Percentiles rank a stretch among this genome's conserved stretches.
These are phyloP conservation scores for Sarcophaga variegata DNA, from an alignment of 2,888 invertebrate genomes.

Conservation along the genomic window DNA sequence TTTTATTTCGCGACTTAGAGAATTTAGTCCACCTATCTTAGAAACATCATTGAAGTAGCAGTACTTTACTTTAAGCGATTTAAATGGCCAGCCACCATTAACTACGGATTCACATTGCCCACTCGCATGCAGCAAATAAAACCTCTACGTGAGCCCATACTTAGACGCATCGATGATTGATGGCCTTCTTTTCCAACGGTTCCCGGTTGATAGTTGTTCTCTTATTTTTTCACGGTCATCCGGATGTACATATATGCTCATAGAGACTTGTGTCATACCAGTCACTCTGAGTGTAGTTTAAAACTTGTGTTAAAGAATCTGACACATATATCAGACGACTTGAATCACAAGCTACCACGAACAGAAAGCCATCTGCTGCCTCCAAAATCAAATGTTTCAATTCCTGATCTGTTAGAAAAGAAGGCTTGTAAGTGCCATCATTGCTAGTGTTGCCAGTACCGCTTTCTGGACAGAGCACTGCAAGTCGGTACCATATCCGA, in stretches of 20 bases:
- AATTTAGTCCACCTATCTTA: too few species aligned
- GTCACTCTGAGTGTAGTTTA: slow-evolving; percentile 98
- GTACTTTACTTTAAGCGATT: slow-evolving; percentile 88
- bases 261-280: slow-evolving; percentile 98
- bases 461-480: slow-evolving; percentile 98
- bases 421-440: slow-evolving; percentile 98
- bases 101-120: slow-evolving; percentile 89
- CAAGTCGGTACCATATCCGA: slow-evolving; percentile 99
- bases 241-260: slow-evolving; percentile 94
- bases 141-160: slow-evolving; percentile 99
- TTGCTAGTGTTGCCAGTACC: slow-evolving; percentile 92
- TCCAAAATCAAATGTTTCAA: slow-evolving; percentile 99
- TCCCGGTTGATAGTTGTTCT: slow-evolving; percentile 98
- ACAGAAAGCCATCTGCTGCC: slow-evolving; percentile 99
- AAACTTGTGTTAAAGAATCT: slow-evolving; percentile 98
- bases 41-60: too few species aligned
- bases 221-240: slow-evolving; percentile 98
- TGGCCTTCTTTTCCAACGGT: slow-evolving; percentile 99
- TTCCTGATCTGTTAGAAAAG: slow-evolving; percentile 99
- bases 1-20: too few species aligned
- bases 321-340: slow-evolving; percentile 99
- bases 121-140: slow-evolving; percentile 99
- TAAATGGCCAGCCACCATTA: slow-evolving; percentile 90
- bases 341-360: slow-evolving; percentile 92
- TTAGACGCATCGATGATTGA: slow-evolving; percentile 97